A percentile compares a stretch with the other conserved stretches of the same genome.
Conservation (phyloP, 1,140 invertebrate genomes). For the Scaptomyza montana region DNA sequence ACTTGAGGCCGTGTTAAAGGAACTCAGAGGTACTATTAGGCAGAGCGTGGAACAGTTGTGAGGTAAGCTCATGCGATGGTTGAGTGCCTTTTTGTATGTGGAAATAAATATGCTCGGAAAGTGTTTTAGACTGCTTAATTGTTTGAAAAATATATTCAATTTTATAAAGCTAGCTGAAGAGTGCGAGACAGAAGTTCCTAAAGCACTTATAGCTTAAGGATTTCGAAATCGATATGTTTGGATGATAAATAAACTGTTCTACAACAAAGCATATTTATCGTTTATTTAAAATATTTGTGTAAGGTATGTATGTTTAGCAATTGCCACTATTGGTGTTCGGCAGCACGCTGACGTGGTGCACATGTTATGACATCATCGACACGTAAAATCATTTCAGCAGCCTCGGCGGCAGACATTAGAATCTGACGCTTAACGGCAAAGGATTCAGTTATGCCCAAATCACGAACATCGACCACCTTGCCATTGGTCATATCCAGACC, state of each 20-base stretch:
- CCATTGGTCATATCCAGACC: slow-evolving; percentile 97
- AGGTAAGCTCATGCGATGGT: neutral
- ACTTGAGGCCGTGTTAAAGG: neutral
- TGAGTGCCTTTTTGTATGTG: neutral
- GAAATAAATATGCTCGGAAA: neutral
- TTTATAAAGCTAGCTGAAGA: neutral
- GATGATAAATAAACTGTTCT: too few relatives aligned
- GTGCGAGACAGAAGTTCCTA: too few relatives aligned
- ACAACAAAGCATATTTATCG: too few relatives aligned
- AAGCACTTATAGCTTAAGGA: too few relatives aligned
- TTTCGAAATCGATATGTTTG: too few relatives aligned
- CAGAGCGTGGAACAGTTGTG: neutral
- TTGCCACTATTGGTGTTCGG: slow-evolving; percentile 89
- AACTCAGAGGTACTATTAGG: too few relatives aligned
- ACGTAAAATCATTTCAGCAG: slow-evolving; percentile 99
- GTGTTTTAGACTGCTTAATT: slow-evolving; percentile 28
- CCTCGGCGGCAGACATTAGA: slow-evolving; percentile 96
- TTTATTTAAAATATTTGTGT: too few relatives aligned
- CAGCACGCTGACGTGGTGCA: slow-evolving; percentile 94
- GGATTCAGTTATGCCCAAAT: slow-evolving; percentile 97
- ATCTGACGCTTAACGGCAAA: slow-evolving; percentile 98
- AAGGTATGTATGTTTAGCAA: slow-evolving; percentile 87
- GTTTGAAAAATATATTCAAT: slow-evolving; percentile 8
- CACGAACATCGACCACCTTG: slow-evolving; percentile 93
- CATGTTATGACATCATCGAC: slow-evolving; percentile 99